A percentile compares a stretch with the other conserved stretches of the same genome.
phyloP scores from a whole-genome alignment of 2,888 invertebrate genomes.

The Exocentrus adspersus region DNA sequence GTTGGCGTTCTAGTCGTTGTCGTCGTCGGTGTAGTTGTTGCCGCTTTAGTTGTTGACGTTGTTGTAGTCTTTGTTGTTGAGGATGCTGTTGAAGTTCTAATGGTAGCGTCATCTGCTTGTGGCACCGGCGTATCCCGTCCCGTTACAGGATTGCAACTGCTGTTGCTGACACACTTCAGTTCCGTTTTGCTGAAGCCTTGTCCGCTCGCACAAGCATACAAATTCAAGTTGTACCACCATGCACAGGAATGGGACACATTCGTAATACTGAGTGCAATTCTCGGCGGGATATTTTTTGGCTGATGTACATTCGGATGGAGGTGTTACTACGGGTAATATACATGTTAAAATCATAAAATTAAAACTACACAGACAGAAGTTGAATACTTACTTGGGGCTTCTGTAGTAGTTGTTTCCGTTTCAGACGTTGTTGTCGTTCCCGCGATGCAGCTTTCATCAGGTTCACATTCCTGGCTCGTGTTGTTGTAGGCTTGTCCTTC shows the following conservation, averaged over 20 bases:
- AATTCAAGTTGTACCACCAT: conserved; percentile 1
- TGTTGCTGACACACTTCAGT: no score
- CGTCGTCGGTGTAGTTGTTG: neutral
- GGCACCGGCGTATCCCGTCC: no score
- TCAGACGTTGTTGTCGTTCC: neutral
- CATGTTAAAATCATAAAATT: no score
- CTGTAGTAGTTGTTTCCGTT: neutral
- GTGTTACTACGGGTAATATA: no score
- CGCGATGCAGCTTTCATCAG: neutral
- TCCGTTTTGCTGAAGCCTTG: no score
- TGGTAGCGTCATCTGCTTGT: no score
- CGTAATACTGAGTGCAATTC: conserved; percentile 5
- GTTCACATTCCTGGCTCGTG: no score
- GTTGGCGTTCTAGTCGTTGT: neutral
- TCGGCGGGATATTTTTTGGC: conserved; percentile 5
- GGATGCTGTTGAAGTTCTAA: no score
- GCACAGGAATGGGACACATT: neutral
- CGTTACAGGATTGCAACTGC: no score
- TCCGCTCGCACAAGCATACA: neutral
- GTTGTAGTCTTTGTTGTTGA: neutral
- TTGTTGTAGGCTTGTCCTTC: no score
- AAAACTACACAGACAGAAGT: neutral
- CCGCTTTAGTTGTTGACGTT: neutral
- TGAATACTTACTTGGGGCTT: neutral
- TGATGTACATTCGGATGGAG: neutral